phyloP scores from a whole-genome alignment of 2,888 invertebrate genomes.

The Onthophagus sagittarius region DNA sequence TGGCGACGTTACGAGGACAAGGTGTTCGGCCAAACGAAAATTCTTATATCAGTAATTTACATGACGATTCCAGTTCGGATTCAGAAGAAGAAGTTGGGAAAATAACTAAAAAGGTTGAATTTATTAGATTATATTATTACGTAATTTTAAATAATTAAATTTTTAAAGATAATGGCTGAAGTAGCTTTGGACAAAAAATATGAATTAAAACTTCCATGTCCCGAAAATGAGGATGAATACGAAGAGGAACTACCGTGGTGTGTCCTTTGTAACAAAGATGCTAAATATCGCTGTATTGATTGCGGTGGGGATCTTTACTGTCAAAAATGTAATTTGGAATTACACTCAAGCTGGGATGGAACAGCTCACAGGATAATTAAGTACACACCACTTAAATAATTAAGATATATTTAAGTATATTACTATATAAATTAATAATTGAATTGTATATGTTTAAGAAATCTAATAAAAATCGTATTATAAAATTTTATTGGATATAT shows the following conservation, averaged over 20 bases:
- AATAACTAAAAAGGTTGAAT: conserved; percentile 46
- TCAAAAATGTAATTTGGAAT: conserved; percentile 66
- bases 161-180: conserved; percentile 48
- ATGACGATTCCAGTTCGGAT: conserved; percentile 39
- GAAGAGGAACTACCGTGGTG: conserved; percentile 70
- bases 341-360: conserved; percentile 52
- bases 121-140: too few relatives aligned
- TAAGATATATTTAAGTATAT: background rate
- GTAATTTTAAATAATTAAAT: background rate
- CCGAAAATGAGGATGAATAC: conserved; percentile 23
- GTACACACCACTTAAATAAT: background rate
- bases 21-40: conserved; percentile 45
- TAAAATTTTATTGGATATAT: too few relatives aligned
- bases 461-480: too few relatives aligned
- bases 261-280: conserved; percentile 81
- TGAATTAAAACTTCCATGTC: conserved; percentile 27
- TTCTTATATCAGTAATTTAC: conserved; percentile 41
- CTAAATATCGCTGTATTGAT: conserved; percentile 67
- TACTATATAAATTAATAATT: background rate
- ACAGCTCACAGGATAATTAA: conserved; percentile 43
- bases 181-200: conserved; percentile 50
- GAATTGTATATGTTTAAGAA: background rate
- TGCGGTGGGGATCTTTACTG: conserved; percentile 82
- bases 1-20: conserved; percentile 53
- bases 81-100: conserved; percentile 47